Conservation (phyloP, 2,113 vertebrate species). For the Solenodon paradoxus region DNA sequence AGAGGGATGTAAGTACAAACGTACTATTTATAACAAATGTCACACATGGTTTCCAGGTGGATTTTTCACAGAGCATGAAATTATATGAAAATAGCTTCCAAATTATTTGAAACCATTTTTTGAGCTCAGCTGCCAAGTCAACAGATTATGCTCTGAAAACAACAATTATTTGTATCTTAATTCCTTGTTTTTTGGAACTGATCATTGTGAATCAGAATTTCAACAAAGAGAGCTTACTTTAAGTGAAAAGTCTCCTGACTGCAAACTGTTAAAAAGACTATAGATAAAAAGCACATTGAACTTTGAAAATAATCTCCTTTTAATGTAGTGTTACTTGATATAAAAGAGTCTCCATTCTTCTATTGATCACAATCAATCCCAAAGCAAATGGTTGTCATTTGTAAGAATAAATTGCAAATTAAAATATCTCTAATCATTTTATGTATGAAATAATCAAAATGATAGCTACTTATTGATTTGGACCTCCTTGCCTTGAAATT, state of each 20-base stretch:
- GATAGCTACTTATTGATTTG: neutral
- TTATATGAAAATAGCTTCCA: conserved; percentile 72
- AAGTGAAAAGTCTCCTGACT: conserved; percentile 16
- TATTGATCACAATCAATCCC: neutral
- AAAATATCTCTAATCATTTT: neutral
- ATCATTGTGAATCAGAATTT: conserved; percentile 56
- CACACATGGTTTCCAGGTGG: conserved; percentile 69
- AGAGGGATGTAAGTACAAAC: conserved; percentile 46
- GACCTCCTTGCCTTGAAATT: neutral
- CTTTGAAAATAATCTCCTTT: neutral
- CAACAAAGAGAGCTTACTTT: conserved; percentile 60
- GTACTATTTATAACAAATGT: conserved; percentile 58
- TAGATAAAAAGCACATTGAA: neutral
- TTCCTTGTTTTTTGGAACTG: conserved; percentile 59
- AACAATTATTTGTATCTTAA: conserved; percentile 74
- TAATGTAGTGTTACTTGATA: neutral
- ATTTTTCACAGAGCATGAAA: conserved; percentile 79
- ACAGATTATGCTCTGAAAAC: conserved; percentile 75
- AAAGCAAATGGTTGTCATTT: neutral
- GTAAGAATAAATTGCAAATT: neutral
- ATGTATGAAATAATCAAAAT: conserved; percentile 2
- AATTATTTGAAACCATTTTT: conserved; percentile 76
- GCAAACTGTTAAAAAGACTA: neutral
- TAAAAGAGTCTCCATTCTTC: neutral
- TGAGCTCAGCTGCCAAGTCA: conserved; percentile 70